Conservation (phyloP, 1,140 invertebrate genomes). For the Melanaphis sacchari region DNA sequence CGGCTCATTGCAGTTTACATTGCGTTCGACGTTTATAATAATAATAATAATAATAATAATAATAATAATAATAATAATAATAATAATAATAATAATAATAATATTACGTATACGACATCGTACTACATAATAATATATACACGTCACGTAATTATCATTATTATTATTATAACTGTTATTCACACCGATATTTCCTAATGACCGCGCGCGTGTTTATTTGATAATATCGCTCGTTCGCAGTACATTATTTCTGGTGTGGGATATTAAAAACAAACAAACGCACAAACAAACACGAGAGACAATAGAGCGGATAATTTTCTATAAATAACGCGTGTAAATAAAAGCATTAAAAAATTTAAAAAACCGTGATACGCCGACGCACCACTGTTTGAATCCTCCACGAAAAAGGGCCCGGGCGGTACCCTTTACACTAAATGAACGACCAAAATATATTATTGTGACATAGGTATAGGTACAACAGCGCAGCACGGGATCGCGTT, state of each 20-base stretch:
- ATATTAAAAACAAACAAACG: neutral
- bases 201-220: neutral
- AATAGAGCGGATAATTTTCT: constrained; percentile 24
- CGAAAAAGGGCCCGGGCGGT: neutral
- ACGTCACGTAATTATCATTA: neutral
- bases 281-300: neutral
- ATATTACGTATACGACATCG: neutral
- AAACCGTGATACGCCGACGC: neutral
- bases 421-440: neutral
- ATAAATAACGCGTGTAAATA: neutral
- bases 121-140: neutral
- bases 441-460: neutral
- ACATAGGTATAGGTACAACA: neutral
- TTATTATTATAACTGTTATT: constrained; percentile 19
- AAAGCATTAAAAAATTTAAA: neutral
- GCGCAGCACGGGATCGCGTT: neutral
- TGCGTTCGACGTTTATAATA: neutral
- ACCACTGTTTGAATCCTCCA: neutral
- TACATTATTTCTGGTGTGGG: neutral
- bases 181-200: constrained; percentile 18
- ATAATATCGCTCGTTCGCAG: neutral
- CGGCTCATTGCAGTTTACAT: neutral
- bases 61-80: too few relatives aligned
- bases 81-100: constrained; percentile 7
- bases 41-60: constrained; percentile 16